These are phyloP conservation scores for Polyodon spathula DNA, from an alignment of 2,113 vertebrate species.

Conservation along the genomic window DNA sequence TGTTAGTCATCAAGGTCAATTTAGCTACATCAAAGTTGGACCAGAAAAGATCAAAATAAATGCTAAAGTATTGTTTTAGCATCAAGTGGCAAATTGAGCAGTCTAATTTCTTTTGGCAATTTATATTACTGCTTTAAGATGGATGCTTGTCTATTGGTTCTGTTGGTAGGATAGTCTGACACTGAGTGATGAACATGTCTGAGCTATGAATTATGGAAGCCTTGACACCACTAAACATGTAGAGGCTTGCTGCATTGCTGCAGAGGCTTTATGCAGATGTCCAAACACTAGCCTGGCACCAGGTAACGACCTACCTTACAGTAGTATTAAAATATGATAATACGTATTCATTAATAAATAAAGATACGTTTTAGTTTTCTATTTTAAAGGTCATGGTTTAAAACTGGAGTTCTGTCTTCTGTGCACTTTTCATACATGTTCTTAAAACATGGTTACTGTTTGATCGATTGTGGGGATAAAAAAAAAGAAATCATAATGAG, in stretches of 20 bases:
- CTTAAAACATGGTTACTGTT: too few species aligned
- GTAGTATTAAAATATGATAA: neutral
- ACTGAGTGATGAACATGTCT: conserved; percentile 22
- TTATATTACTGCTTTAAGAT: neutral
- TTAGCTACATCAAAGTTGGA: too few species aligned
- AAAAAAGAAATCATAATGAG: too few species aligned
- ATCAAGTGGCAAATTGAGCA: too few species aligned
- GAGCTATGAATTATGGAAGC: conserved; percentile 19
- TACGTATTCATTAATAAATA: neutral
- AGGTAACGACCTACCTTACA: conserved; percentile 12
- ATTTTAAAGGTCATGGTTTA: too few species aligned
- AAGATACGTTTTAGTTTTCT: too few species aligned
- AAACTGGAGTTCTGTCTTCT: too few species aligned
- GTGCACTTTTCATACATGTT: too few species aligned
- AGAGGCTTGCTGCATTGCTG: conserved; percentile 25
- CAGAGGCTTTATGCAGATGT: conserved; percentile 26
- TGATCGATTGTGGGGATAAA: too few species aligned
- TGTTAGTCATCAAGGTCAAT: neutral
- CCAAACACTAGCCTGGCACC: conserved; percentile 19
- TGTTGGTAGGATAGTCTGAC: conserved; percentile 25
- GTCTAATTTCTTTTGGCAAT: neutral
- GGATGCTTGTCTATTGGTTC: neutral
- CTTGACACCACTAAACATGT: conserved; percentile 21
- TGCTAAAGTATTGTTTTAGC: too few species aligned
- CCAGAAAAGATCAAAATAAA: too few species aligned